These are phyloP conservation scores for Sitobion miscanthi DNA, from an alignment of 1,140 invertebrate species.

Conservation along the genomic window DNA sequence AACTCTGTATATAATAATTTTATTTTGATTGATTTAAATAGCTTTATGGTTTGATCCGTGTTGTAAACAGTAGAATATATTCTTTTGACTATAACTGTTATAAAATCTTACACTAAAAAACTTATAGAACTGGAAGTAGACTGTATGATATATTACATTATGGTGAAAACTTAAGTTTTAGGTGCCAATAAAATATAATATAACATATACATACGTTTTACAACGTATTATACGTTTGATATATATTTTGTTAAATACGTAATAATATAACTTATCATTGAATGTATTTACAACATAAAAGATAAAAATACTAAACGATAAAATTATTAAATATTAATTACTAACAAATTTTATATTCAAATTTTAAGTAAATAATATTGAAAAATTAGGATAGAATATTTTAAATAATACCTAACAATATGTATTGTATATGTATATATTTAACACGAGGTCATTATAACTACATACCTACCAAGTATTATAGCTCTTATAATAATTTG, in stretches of 20 bases:
- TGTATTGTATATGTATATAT: no score
- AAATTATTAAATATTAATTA: no score
- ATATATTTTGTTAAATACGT: slow-evolving; percentile 26
- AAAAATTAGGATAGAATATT: no score
- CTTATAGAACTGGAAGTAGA: background rate
- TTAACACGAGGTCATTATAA: no score
- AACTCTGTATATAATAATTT: background rate
- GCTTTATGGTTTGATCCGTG: background rate
- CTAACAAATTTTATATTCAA: no score
- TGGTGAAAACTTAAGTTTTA: background rate
- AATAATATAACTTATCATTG: slow-evolving; percentile 11
- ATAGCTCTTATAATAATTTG: no score
- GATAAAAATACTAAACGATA: no score
- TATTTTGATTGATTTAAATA: background rate
- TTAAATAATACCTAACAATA: no score
- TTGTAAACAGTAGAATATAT: no score
- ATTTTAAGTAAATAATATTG: no score
- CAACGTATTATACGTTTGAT: background rate
- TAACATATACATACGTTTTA: background rate
- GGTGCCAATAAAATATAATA: background rate
- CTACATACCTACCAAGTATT: no score
- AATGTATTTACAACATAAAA: slow-evolving; percentile 31
- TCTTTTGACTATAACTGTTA: no score
- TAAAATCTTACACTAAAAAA: background rate
- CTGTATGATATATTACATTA: background rate